Conservation (phyloP, 1,140 invertebrate species). For the Branchinecta lindahli region DNA sequence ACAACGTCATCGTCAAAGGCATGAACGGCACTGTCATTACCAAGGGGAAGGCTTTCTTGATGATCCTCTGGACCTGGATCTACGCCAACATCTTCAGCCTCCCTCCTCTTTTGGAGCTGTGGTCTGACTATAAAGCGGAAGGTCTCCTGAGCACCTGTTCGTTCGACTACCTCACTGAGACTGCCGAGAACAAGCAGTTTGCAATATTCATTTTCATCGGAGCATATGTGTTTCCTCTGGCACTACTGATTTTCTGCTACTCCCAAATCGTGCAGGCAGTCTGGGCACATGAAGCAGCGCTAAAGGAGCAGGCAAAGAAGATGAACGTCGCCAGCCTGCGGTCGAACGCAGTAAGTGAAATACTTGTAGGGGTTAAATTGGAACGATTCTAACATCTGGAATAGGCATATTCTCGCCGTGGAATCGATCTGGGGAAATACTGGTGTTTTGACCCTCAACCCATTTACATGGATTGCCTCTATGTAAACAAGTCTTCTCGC, state of each 20-base stretch:
- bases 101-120: conserved; percentile 52
- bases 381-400: too few relatives aligned
- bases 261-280: conserved; percentile 62
- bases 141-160: conserved; percentile 71
- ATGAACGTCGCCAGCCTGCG: conserved; percentile 65
- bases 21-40: conserved; percentile 19
- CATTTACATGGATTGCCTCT: too few relatives aligned
- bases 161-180: conserved; percentile 58
- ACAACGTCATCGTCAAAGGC: conserved; percentile 64
- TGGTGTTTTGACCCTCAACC: too few relatives aligned
- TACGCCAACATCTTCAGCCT: conserved; percentile 49
- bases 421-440: too few relatives aligned
- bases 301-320: conserved; percentile 67
- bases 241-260: conserved; percentile 57
- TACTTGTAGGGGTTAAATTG: too few relatives aligned
- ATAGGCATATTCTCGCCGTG: too few relatives aligned
- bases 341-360: conserved; percentile 36
- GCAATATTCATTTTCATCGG: conserved; percentile 51
- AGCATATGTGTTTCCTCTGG: conserved; percentile 51
- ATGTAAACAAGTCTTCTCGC: too few relatives aligned
- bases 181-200: conserved; percentile 42
- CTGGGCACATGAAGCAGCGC: conserved; percentile 56
- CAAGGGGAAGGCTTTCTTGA: conserved; percentile 45
- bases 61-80: conserved; percentile 51
- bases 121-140: conserved; percentile 70